Percentiles rank a stretch among this genome's conserved stretches.
Evolutionary conservation across 2,113 vertebrate genomes (phyloP).

Genomic region (Natator depressus): DNA sequence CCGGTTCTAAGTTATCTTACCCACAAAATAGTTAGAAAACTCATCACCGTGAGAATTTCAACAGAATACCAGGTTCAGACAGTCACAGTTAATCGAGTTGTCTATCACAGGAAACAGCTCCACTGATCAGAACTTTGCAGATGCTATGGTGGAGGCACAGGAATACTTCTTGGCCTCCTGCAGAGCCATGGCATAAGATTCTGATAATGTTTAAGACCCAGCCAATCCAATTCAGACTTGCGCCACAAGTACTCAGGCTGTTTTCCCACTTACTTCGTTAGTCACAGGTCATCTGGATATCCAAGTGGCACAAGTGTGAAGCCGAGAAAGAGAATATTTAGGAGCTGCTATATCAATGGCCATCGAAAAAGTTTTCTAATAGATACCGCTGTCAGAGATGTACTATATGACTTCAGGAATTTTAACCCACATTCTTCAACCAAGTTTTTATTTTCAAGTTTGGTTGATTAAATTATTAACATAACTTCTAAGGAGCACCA

Average conservation of each 20-base stretch:
- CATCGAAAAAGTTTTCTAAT: background rate
- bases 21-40: background rate
- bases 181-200: background rate
- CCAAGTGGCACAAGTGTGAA: background rate
- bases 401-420: background rate
- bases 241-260: background rate
- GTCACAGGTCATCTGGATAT: background rate
- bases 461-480: background rate
- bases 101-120: background rate
- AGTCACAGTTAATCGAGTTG: background rate
- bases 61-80: background rate
- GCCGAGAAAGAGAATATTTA: background rate
- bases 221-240: background rate
- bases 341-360: background rate
- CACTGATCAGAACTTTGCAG: background rate
- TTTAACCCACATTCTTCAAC: background rate
- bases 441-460: background rate
- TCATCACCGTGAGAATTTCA: background rate
- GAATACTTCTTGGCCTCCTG: background rate
- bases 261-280: background rate
- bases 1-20: background rate
- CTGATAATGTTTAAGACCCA: background rate
- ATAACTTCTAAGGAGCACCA: background rate
- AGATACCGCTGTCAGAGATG: background rate
- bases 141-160: rapidly evolving